Conservation (phyloP, 1,140 invertebrate genomes). For the Drosophila elegans region DNA sequence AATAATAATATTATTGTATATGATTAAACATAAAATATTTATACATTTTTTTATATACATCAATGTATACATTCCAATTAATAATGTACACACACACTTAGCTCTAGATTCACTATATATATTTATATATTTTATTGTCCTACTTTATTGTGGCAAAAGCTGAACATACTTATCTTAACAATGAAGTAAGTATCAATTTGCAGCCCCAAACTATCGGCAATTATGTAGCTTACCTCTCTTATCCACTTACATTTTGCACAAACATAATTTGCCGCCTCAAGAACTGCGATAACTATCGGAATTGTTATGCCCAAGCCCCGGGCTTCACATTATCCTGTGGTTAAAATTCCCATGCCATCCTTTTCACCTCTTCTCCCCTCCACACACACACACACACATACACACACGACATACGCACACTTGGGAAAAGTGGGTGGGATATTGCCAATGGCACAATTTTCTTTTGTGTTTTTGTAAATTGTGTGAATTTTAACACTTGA, state of each 20-base stretch:
- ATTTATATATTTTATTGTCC: background rate
- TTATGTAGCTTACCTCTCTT: slow-evolving; percentile 1
- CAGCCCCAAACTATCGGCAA: background rate
- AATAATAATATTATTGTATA: too few relatives aligned
- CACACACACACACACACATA: slow-evolving; percentile 6
- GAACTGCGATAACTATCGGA: slow-evolving; percentile 30
- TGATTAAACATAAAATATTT: too few relatives aligned
- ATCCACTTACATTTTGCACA: slow-evolving; percentile 4
- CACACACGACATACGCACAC: background rate
- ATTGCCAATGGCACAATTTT: slow-evolving; percentile 68
- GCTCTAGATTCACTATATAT: too few relatives aligned
- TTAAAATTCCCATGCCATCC: slow-evolving; percentile 23
- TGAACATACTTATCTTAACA: background rate
- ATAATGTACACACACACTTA: too few relatives aligned
- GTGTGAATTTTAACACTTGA: slow-evolving; percentile 83
- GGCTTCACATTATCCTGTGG: slow-evolving; percentile 17
- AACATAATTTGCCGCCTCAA: slow-evolving; percentile 37
- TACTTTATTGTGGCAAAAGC: too few relatives aligned
- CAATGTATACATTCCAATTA: too few relatives aligned
- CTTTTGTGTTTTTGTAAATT: slow-evolving; percentile 73
- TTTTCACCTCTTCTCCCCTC: background rate
- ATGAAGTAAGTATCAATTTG: slow-evolving; percentile 2
- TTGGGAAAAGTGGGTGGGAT: slow-evolving; percentile 9
- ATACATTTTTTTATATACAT: too few relatives aligned
- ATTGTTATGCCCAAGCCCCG: slow-evolving; percentile 23